Conservation (phyloP, 2,797 vertebrate genomes). For the Lepilemur septentrionalis region DNA sequence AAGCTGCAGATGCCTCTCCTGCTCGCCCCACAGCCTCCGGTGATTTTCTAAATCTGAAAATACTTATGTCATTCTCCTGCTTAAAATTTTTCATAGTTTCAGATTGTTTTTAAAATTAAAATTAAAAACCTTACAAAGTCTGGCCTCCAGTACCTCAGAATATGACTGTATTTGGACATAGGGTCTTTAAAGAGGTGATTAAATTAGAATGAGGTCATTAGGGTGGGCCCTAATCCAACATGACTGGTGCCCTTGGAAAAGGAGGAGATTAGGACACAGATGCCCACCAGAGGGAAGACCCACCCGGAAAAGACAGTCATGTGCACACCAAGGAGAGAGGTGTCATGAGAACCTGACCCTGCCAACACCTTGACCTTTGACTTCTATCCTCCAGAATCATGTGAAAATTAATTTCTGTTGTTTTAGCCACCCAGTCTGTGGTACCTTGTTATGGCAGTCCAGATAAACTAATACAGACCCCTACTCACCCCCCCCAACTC, state of each 20-base stretch:
- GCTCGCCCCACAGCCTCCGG: not conserved
- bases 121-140: not conserved
- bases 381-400: not conserved
- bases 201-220: not conserved
- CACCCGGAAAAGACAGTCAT: not conserved
- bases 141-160: not conserved
- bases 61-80: not conserved
- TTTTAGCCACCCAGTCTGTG: not conserved
- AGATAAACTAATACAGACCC: not conserved
- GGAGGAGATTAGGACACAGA: not conserved
- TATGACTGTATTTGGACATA: not conserved
- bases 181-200: not conserved
- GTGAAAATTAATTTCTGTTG: not conserved
- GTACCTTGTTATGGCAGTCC: not conserved
- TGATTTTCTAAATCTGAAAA: not conserved
- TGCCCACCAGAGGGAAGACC: not conserved
- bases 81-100: not conserved
- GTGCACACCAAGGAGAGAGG: not conserved
- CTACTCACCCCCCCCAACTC: not conserved
- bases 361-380: not conserved
- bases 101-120: not conserved
- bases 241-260: not conserved
- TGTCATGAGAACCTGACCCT: not conserved
- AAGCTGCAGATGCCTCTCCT: not conserved
- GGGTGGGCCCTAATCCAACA: not conserved